These are phyloP conservation scores for Congeria kusceri DNA, from an alignment of 2,888 invertebrate species.

Conservation along the genomic window DNA sequence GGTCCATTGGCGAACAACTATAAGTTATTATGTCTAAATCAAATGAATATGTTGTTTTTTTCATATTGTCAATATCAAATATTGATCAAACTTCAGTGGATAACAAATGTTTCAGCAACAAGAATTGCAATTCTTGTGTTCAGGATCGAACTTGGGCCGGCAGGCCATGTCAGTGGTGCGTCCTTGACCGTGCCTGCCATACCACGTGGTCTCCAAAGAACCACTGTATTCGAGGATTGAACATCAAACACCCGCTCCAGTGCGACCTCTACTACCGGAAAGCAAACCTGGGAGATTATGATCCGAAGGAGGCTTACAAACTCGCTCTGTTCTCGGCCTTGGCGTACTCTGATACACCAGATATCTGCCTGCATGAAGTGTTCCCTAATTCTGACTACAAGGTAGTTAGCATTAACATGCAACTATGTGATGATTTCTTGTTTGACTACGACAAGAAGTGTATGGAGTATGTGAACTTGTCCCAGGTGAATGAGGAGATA, in stretches of 20 bases:
- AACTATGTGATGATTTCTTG: conserved; percentile 43
- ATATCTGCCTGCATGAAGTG: conserved; percentile 27
- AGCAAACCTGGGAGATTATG: conserved; percentile 22
- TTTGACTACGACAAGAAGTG: conserved; percentile 56
- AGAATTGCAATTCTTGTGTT: conserved; percentile 34
- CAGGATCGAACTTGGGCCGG: conserved; percentile 34
- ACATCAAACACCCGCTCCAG: background rate
- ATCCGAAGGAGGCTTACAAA: conserved; percentile 41
- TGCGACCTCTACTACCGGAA: conserved; percentile 16
- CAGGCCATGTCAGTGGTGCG: conserved; percentile 47
- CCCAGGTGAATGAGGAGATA: conserved; percentile 46
- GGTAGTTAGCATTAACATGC: conserved; percentile 1
- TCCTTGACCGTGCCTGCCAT: conserved; percentile 42
- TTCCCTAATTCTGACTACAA: conserved; percentile 43
- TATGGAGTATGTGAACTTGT: conserved; percentile 27
- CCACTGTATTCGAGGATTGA: conserved; percentile 27
- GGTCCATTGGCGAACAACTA: too few species aligned
- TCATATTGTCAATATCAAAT: too few species aligned
- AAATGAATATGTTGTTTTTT: too few species aligned
- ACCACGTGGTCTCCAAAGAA: conserved; percentile 31
- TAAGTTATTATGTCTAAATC: too few species aligned
- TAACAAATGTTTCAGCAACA: conserved; percentile 26
- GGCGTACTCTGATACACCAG: conserved; percentile 49
- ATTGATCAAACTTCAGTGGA: background rate
- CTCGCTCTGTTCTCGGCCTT: conserved; percentile 46